Conservation (phyloP, 2,888 invertebrate genomes). For the Harpalus rufipes region DNA sequence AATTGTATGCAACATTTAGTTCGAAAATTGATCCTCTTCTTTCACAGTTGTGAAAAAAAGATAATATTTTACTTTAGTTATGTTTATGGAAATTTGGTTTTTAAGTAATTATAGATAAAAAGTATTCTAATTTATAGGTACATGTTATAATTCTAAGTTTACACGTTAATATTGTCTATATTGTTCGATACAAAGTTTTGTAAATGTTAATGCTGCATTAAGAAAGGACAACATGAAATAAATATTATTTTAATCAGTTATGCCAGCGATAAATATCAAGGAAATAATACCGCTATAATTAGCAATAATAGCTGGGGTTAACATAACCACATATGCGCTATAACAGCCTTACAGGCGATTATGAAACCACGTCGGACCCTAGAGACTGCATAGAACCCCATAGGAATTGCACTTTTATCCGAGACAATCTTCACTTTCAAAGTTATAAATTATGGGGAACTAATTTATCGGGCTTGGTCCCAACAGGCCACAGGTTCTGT, state of each 20-base stretch:
- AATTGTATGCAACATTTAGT: too few relatives aligned
- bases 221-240: not conserved
- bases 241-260: slow-evolving; percentile 5
- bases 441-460: slow-evolving; percentile 70
- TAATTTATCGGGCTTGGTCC: slow-evolving; percentile 75
- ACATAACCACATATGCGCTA: slow-evolving; percentile 9
- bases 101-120: too few relatives aligned
- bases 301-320: slow-evolving; percentile 16
- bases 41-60: too few relatives aligned
- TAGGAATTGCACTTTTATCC: slow-evolving; percentile 56
- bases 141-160: too few relatives aligned
- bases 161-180: too few relatives aligned
- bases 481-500: slow-evolving; percentile 71
- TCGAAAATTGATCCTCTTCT: too few relatives aligned
- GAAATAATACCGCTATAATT: slow-evolving; percentile 8
- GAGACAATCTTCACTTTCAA: slow-evolving; percentile 64
- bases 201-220: not conserved
- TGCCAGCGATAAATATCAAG: not conserved
- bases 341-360: not conserved
- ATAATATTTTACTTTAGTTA: too few relatives aligned
- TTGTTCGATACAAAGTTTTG: too few relatives aligned
- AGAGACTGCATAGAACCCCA: slow-evolving; percentile 38
- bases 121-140: too few relatives aligned
- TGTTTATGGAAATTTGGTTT: too few relatives aligned
- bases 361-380: slow-evolving; percentile 13